Evolutionary conservation across 2,888 invertebrate genomes (phyloP), one percentile per base, ranked within the genome.

Genomic region (Rhogogaster chlorosoma): DNA sequence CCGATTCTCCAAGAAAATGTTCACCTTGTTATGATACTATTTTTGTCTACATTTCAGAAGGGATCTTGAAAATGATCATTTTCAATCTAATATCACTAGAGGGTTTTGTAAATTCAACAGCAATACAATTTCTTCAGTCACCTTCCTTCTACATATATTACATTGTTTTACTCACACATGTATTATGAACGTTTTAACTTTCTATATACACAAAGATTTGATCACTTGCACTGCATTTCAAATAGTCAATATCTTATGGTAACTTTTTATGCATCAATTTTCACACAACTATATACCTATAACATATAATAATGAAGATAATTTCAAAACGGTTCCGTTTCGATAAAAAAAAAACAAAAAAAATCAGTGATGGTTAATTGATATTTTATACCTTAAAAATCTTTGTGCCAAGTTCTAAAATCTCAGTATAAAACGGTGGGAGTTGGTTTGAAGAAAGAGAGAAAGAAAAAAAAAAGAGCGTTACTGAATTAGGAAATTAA

Each of bases 401-500:
- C 15, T 80, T 57, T 26, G 61, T 80, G 57, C 61, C 57, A 38
- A 80, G 15, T 38, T 67, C 0, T 32, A 67, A 32, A n/a, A 12
- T 67, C 0, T 32, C 67, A n/a, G 45, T 42, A 73, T 73, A 26
- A 73, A 77, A 67, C 67, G 32, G 67, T 67, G 32, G 18, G 12
- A 32, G 67, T 67, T 67, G 32, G 15, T 32, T 67, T 42, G n/a
- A 22, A 42, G 10, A 73, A 45, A 2, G 12, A 38, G 10, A 38
- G 10, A 9, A 38, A 9, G 5, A 67, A 67, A n/a, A 5, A 36
- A 36, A 26, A 70, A 70, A 2, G 26, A 36, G 26, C 29, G 15
- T 18, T 80, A 32, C 10, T 77, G 7, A 53, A 77, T 53, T 80
- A 75, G 77, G 38, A 78, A 53, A 84, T 49, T 61, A 49, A 84